A percentile compares a stretch with the other conserved stretches of the same genome.
phyloP scores from a whole-genome alignment of 2,888 invertebrate genomes.

The Lutraria lutraria region DNA sequence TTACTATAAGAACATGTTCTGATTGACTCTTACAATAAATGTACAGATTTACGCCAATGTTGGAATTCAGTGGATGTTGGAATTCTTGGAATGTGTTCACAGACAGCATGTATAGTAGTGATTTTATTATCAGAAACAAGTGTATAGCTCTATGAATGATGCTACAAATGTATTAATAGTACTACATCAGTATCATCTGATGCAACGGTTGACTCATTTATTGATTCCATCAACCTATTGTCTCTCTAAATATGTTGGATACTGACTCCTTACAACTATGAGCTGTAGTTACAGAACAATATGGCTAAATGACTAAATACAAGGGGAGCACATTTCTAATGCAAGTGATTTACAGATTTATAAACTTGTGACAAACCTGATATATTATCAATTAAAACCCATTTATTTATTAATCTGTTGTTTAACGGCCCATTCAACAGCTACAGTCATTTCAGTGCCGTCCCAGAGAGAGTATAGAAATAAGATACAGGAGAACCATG shows the following conservation, averaged over 20 bases:
- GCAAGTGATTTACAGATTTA: too few species aligned
- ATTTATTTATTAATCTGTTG: too few species aligned
- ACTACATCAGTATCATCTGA: background rate
- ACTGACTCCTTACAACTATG: background rate
- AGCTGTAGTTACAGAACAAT: background rate
- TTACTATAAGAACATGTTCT: background rate
- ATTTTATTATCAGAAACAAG: background rate
- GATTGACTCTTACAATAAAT: background rate
- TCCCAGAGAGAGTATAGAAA: too few species aligned
- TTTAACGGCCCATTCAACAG: too few species aligned
- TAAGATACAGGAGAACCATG: too few species aligned
- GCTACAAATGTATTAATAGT: background rate
- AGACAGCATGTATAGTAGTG: background rate
- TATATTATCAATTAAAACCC: too few species aligned
- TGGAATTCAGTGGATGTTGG: background rate
- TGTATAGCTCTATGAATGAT: background rate
- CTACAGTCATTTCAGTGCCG: too few species aligned
- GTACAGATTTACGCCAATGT: background rate
- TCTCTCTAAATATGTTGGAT: background rate
- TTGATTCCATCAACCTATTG: background rate
- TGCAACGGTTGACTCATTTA: conserved; percentile 3
- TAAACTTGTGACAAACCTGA: too few species aligned
- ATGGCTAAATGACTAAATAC: background rate
- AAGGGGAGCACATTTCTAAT: too few species aligned
- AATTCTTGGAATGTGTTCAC: background rate